Conservation (phyloP, 2,888 invertebrate species). For the Dryobotodes eremita region DNA sequence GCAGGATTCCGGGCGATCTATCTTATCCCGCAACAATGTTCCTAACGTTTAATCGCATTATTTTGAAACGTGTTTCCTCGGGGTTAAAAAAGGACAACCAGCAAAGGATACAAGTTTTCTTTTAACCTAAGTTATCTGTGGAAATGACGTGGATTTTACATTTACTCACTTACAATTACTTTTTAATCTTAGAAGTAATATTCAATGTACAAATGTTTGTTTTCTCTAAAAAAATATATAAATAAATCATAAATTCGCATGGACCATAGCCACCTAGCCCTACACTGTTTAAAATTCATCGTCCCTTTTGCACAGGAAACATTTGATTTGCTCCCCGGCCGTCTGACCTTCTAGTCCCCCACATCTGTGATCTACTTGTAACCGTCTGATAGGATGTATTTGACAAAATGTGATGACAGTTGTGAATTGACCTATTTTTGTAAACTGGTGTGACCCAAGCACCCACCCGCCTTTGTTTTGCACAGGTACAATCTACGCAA, state of each 20-base stretch:
- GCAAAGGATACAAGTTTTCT: background rate
- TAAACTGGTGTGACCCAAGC: background rate
- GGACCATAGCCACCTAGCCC: background rate
- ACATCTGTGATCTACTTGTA: constrained; percentile 4
- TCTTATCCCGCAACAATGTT: no score
- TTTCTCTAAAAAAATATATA: background rate
- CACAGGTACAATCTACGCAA: background rate
- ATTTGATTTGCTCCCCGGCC: constrained; percentile 36
- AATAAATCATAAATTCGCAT: background rate
- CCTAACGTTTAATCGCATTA: background rate
- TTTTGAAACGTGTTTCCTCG: background rate
- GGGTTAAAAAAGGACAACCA: background rate
- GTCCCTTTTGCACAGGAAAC: constrained; percentile 47
- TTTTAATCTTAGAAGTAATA: background rate
- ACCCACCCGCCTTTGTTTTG: background rate
- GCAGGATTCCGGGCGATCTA: no score
- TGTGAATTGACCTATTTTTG: background rate
- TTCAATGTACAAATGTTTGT: background rate
- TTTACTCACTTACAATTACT: background rate
- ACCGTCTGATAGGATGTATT: background rate
- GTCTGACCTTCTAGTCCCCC: constrained; percentile 33
- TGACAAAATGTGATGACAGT: background rate
- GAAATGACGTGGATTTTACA: no score
- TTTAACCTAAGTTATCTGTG: no score
- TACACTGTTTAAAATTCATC: background rate